Conservation (phyloP, 2,888 invertebrate species). For the Acholoe squamosa region DNA sequence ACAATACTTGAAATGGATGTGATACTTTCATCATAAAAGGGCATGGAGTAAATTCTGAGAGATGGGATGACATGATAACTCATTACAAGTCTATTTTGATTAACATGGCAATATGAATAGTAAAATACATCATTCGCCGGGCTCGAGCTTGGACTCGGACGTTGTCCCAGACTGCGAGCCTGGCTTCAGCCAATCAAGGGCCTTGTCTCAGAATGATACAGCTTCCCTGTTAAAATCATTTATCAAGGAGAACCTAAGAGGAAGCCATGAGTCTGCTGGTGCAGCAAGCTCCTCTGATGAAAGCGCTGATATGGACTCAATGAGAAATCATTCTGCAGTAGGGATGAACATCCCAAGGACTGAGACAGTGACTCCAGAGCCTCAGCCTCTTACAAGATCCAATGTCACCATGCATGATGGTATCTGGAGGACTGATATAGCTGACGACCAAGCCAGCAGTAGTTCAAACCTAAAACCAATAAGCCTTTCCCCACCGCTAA, state of each 20-base stretch:
- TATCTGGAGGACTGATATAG: slow-evolving; percentile 9
- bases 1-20: too few relatives aligned
- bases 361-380: neutral
- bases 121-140: neutral
- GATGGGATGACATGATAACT: too few relatives aligned
- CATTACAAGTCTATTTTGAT: too few relatives aligned
- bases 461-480: neutral
- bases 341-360: neutral
- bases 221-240: slow-evolving; percentile 35
- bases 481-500: slow-evolving; percentile 1
- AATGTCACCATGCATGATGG: slow-evolving; percentile 38
- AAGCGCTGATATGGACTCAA: neutral
- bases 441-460: neutral
- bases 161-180: neutral
- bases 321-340: neutral
- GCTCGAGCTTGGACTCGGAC: neutral
- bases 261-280: neutral
- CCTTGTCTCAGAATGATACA: neutral
- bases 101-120: neutral
- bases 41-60: too few relatives aligned
- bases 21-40: too few relatives aligned
- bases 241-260: slow-evolving; percentile 36
- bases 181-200: slow-evolving; percentile 26
- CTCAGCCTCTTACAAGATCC: slow-evolving; percentile 16
- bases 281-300: slow-evolving; percentile 32